A percentile compares a stretch with the other conserved stretches of the same genome.
Conservation (phyloP, 2,888 invertebrate species). For the Euphydryas editha region DNA sequence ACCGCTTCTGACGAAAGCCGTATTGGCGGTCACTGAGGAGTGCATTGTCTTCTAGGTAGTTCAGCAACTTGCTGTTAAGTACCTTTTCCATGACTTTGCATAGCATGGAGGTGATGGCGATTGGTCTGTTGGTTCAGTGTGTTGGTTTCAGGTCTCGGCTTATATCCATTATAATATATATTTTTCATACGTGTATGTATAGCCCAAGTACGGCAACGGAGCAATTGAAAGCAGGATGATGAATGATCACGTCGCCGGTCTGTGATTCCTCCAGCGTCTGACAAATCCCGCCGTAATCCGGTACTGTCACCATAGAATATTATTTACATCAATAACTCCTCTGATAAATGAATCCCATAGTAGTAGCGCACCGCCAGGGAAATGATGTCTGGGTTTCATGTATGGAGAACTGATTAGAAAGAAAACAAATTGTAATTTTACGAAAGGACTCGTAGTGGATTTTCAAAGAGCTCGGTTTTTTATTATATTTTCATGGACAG, state of each 20-base stretch:
- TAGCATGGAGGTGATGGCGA: too few relatives aligned
- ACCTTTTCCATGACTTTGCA: too few relatives aligned
- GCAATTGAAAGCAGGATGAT: not conserved
- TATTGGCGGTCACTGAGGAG: too few relatives aligned
- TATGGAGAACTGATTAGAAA: conserved; percentile 4
- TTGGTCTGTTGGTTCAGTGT: too few relatives aligned
- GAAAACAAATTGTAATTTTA: not conserved
- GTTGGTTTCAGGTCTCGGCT: too few relatives aligned
- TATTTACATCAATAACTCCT: conserved; percentile 19
- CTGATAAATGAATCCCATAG: conserved; percentile 16
- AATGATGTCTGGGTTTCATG: conserved; percentile 4
- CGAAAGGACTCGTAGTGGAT: too few relatives aligned
- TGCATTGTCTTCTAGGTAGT: too few relatives aligned
- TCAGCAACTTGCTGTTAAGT: too few relatives aligned
- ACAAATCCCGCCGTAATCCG: conserved; percentile 1
- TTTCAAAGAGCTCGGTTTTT: too few relatives aligned
- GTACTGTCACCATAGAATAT: conserved; percentile 21
- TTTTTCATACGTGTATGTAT: not conserved
- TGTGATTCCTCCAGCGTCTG: not conserved
- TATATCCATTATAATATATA: too few relatives aligned
- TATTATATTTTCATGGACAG: too few relatives aligned
- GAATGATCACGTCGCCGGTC: not conserved
- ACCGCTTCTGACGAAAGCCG: too few relatives aligned
- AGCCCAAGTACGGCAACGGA: not conserved
- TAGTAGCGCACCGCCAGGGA: not conserved